These are phyloP conservation scores for Denticeps clupeoides DNA, from an alignment of 2,797 vertebrate genomes.

Conservation along the genomic window DNA sequence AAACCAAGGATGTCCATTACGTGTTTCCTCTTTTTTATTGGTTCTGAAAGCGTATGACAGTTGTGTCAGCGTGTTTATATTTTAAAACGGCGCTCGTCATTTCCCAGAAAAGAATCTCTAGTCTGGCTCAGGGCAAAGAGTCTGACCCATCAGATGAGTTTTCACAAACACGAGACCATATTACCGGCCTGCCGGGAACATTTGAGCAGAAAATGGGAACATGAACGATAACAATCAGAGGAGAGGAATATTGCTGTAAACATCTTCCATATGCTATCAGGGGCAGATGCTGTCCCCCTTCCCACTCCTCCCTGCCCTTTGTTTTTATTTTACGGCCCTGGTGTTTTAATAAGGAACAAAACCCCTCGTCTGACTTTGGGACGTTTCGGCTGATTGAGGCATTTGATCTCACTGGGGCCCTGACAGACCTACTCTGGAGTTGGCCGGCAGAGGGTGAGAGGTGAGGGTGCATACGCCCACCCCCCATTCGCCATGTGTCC, in stretches of 20 bases:
- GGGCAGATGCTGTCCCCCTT: conserved; percentile 3
- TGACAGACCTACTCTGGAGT: conserved; percentile 35
- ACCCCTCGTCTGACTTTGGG: conserved; percentile 15
- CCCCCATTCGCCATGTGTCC: conserved; percentile 51
- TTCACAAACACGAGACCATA: neutral
- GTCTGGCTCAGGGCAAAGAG: neutral
- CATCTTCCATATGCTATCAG: conserved; percentile 48
- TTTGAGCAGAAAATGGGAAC: conserved; percentile 35
- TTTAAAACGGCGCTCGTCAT: neutral
- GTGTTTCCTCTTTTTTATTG: too few species aligned
- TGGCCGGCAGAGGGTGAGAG: conserved; percentile 11
- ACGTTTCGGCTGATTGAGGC: conserved; percentile 30
- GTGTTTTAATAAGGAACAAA: conserved; percentile 47
- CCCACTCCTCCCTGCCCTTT: too few species aligned
- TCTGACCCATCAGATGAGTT: neutral
- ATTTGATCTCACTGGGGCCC: conserved; percentile 52
- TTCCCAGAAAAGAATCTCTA: neutral
- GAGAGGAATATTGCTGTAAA: conserved; percentile 39
- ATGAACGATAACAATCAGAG: conserved; percentile 40
- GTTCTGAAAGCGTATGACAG: too few species aligned
- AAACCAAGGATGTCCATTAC: too few species aligned
- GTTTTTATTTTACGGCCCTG: conserved; percentile 13
- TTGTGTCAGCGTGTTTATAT: too few species aligned
- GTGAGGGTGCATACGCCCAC: conserved; percentile 29
- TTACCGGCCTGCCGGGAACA: conserved; percentile 24